These are phyloP conservation scores for Dromiciops gliroides DNA, from an alignment of 2,113 vertebrate species.

Conservation along the genomic window DNA sequence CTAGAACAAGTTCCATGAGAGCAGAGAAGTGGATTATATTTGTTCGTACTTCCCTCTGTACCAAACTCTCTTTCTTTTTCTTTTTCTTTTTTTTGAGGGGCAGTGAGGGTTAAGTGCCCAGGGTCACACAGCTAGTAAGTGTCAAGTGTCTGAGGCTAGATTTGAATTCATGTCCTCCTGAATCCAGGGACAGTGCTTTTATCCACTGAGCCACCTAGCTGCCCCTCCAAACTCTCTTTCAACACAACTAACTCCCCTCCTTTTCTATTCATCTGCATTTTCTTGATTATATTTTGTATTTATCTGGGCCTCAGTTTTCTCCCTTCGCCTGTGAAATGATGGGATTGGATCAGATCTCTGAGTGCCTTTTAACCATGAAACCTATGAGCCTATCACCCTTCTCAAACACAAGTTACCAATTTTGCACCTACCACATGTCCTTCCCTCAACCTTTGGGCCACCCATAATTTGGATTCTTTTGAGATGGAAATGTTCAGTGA, in stretches of 20 bases:
- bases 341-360: not conserved
- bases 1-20: not conserved
- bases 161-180: no score
- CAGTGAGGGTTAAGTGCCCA: no score
- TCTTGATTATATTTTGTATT: not conserved
- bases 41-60: not conserved
- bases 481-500: not conserved
- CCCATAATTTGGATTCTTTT: not conserved
- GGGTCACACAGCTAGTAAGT: no score
- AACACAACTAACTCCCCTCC: not conserved
- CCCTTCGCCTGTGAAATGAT: not conserved
- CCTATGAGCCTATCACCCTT: not conserved
- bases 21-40: not conserved
- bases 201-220: no score
- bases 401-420: not conserved
- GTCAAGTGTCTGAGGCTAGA: no score
- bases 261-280: not conserved
- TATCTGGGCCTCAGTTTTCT: not conserved
- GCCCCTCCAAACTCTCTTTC: no score
- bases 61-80: no score
- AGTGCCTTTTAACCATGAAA: not conserved
- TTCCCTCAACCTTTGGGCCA: not conserved
- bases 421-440: not conserved
- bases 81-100: no score
- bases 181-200: no score